Evolutionary conservation across 1,140 invertebrate species (phyloP), one percentile per base, ranked within the genome.

Genomic region (Bombus terrestris): DNA sequence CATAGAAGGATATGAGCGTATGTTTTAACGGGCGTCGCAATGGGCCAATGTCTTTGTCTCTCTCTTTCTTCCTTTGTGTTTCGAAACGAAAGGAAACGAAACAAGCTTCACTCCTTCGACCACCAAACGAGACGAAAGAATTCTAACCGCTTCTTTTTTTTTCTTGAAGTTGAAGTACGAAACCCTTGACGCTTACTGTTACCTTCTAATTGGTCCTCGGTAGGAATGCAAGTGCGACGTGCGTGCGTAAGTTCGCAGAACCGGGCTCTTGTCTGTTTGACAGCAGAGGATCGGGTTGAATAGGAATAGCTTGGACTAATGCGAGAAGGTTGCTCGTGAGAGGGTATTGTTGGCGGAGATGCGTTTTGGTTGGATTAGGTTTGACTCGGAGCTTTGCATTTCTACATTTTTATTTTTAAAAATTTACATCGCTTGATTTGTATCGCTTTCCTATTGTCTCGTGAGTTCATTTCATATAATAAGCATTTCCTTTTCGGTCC

Each of bases 21-120:
- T 88, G 86, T 68, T 79, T 90, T 90, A 88, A 91, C 84, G 85
- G 84, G 35, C 79, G 86, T 79, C 89, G 73, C 74, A 39, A 68
- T 71, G 68, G 66, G 43, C 73, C 76, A 39, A 62, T 43, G 81
- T 69, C 43, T 84, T 81, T 81, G 59, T 37, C 78, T 81, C 47
- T 81, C 62, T 25, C 37, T 5, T 13, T 39, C 25, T n/a, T n/a
- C 2, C 37, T 69, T 39, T 6, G 25, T 39, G 25, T 28, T 39
- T 28, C 5, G 62, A 47, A 74, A 79, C 66, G 72, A 41, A 68
- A 75, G 22, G 64, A 22, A 74, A 79, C 47, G 72, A 53, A 73
- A 71, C 32, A 57, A 22, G 57, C 35, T 37, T 64, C 37, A n/a
- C 8, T 25, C 8, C 43, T 57, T 75, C 59, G 68, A 81, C 64